Percentiles rank a stretch among this genome's conserved stretches.
Evolutionary conservation across 2,797 vertebrate genomes (phyloP).

Genomic region (Halcyon leucocephala): DNA sequence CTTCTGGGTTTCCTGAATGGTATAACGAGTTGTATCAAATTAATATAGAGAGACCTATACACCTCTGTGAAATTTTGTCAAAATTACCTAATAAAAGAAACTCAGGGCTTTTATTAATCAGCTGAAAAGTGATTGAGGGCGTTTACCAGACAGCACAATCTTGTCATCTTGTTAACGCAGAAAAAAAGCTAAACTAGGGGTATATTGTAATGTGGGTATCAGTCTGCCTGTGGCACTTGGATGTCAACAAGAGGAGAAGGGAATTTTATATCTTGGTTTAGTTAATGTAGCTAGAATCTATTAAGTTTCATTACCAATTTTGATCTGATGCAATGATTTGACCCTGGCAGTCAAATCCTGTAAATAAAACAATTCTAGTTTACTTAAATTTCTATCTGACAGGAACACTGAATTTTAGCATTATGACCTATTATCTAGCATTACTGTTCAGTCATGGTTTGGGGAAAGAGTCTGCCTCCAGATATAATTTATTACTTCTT

Average conservation of each 20-base stretch:
- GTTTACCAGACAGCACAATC: neutral
- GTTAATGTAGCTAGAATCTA: neutral
- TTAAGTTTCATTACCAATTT: slow-evolving; percentile 35
- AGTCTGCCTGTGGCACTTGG: neutral
- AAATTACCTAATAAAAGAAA: neutral
- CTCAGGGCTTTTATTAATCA: neutral
- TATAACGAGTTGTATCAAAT: neutral
- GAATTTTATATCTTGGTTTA: neutral
- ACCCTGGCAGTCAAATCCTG: neutral
- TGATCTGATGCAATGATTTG: slow-evolving; percentile 37
- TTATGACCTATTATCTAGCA: slow-evolving; percentile 41
- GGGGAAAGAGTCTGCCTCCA: neutral
- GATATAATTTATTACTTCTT: slow-evolving; percentile 14
- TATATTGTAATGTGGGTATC: neutral
- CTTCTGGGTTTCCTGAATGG: neutral
- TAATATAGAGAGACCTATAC: neutral
- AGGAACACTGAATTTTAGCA: neutral
- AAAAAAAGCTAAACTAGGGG: neutral
- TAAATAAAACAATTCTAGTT: slow-evolving; percentile 33
- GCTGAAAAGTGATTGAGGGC: rapidly evolving
- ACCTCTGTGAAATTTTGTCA: neutral
- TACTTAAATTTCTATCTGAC: slow-evolving; percentile 17
- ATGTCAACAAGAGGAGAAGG: neutral
- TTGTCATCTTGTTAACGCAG: neutral
- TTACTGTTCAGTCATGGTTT: neutral